These are phyloP conservation scores for Aphodius granarius DNA, from an alignment of 2,888 invertebrate genomes.

Conservation along the genomic window DNA sequence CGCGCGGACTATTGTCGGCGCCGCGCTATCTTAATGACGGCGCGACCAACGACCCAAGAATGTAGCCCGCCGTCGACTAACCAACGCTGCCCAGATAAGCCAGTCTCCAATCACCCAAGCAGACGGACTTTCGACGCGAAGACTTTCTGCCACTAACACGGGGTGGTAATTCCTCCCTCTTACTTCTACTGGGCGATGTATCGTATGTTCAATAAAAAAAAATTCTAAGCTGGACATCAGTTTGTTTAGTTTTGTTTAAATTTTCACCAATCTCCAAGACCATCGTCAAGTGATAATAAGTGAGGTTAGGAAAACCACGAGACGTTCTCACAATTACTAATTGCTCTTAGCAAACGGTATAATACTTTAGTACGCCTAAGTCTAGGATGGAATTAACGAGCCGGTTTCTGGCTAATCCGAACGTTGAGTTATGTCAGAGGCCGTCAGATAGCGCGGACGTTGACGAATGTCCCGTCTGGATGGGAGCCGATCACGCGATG, in stretches of 20 bases:
- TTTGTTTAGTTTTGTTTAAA: no score
- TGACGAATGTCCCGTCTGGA: not conserved
- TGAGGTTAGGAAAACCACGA: slow-evolving; percentile 23
- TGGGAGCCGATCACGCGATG: slow-evolving; percentile 6
- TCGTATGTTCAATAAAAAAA: no score
- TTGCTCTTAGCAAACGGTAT: not conserved
- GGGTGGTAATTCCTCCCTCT: slow-evolving; percentile 15
- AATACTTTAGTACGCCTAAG: slow-evolving; percentile 7
- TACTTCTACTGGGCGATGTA: no score
- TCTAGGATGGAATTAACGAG: slow-evolving; percentile 9
- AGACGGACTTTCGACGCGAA: not conserved
- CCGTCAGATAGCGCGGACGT: slow-evolving; percentile 11
- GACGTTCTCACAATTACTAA: not conserved
- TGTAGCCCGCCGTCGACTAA: slow-evolving; percentile 25
- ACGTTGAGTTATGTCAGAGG: slow-evolving; percentile 22
- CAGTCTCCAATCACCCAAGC: not conserved
- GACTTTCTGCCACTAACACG: not conserved
- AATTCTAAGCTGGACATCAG: no score
- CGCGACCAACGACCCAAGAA: slow-evolving; percentile 31
- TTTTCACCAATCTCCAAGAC: no score
- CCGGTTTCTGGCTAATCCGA: not conserved
- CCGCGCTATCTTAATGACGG: slow-evolving; percentile 47
- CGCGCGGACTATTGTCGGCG: slow-evolving; percentile 38
- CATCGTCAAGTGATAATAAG: no score
- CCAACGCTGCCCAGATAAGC: slow-evolving; percentile 10